Evolutionary conservation across 2,888 invertebrate species (phyloP).

Genomic region (Escarpia spicata): DNA sequence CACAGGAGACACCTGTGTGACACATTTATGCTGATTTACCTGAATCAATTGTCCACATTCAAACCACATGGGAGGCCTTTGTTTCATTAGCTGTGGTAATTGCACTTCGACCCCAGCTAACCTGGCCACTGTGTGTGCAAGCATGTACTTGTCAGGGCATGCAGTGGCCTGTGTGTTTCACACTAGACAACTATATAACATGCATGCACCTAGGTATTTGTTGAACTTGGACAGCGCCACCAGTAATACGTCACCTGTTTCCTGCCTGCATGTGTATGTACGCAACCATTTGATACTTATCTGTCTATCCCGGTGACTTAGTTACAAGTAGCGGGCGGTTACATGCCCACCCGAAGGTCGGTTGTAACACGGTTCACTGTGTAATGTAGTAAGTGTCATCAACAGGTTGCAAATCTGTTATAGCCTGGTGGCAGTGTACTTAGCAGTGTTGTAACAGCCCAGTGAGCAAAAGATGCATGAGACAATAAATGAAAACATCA

Average conservation of each 20-base stretch:
- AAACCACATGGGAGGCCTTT: not conserved
- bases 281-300: not conserved
- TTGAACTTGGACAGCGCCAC: not conserved
- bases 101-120: not conserved
- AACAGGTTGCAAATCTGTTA: not conserved
- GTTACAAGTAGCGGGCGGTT: not conserved
- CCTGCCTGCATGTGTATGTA: not conserved
- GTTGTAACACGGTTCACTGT: not conserved
- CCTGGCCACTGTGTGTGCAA: not conserved
- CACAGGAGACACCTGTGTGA: slow-evolving; percentile 3
- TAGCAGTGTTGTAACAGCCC: not conserved
- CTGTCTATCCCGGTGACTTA: not conserved
- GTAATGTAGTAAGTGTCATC: not conserved
- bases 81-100: not conserved
- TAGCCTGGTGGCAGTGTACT: not conserved
- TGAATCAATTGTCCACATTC: not conserved
- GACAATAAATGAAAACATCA: not conserved
- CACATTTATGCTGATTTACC: not conserved
- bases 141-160: not conserved
- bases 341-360: not conserved
- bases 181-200: not conserved
- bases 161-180: not conserved
- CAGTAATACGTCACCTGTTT: not conserved
- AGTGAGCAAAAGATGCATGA: not conserved
- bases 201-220: not conserved